phyloP scores from a whole-genome alignment of 2,797 vertebrate species.

The Epinephelus coioides region DNA sequence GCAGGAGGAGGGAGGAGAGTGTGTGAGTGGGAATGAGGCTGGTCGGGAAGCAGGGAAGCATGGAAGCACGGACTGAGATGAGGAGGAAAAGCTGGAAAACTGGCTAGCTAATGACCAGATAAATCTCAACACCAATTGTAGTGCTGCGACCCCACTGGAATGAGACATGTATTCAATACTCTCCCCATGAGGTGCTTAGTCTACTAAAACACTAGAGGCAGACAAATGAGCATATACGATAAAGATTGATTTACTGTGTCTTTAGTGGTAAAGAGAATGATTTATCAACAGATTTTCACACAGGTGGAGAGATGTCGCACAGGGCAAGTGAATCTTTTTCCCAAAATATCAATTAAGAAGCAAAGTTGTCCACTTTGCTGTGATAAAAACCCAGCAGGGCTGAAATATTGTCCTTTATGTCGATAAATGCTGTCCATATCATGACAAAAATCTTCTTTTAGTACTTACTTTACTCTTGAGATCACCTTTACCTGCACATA shows the following conservation, averaged over 20 bases:
- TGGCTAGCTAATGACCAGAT: slow-evolving; percentile 38
- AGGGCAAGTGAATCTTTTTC: neutral
- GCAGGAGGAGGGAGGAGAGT: slow-evolving; percentile 64
- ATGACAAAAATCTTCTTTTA: neutral
- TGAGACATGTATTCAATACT: slow-evolving; percentile 26
- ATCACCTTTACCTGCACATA: slow-evolving; percentile 1
- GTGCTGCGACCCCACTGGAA: slow-evolving; percentile 17
- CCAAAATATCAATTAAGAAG: neutral
- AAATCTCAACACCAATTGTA: slow-evolving; percentile 40
- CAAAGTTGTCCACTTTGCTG: neutral
- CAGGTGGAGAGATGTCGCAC: neutral
- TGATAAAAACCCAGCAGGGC: neutral
- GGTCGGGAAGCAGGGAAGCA: slow-evolving; percentile 53
- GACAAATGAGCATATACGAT: slow-evolving; percentile 38
- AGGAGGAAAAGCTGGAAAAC: slow-evolving; percentile 41
- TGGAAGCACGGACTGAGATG: slow-evolving; percentile 39
- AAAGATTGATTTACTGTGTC: slow-evolving; percentile 42
- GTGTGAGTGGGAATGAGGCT: slow-evolving; percentile 33
- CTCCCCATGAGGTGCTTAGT: slow-evolving; percentile 13
- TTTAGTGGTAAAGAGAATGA: neutral
- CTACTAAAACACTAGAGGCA: slow-evolving; percentile 22
- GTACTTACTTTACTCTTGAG: neutral
- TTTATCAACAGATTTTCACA: slow-evolving; percentile 3
- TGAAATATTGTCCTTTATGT: neutral
- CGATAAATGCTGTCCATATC: neutral